Evolutionary conservation across 2,888 invertebrate species (phyloP).

Genomic region (Ichneumoninae sp.): DNA sequence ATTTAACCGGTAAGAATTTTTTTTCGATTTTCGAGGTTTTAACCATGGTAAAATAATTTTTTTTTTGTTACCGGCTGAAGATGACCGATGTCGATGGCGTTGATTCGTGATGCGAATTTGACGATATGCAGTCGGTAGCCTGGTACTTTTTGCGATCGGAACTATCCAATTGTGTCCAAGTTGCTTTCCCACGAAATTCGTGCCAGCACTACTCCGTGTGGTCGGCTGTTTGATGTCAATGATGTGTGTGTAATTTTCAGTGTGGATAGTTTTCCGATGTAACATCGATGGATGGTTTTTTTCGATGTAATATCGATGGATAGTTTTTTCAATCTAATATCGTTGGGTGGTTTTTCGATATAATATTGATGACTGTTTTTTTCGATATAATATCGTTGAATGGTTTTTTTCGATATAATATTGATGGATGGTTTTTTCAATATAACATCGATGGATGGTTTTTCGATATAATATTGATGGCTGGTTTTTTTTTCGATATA

Average conservation of each 20-base stretch:
- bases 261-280: not conserved
- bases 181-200: not conserved
- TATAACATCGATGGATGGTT: not conserved
- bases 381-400: too few relatives aligned
- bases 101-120: not conserved
- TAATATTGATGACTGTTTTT: too few relatives aligned
- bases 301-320: too few relatives aligned
- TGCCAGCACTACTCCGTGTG: not conserved
- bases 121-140: not conserved
- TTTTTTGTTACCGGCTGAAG: conserved; percentile 45
- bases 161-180: conserved; percentile 18
- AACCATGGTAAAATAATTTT: conserved; percentile 26
- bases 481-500: too few relatives aligned
- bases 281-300: not conserved
- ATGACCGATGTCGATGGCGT: conserved; percentile 34
- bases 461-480: too few relatives aligned
- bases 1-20: not conserved
- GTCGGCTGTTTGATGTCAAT: not conserved
- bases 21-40: not conserved
- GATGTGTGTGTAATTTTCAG: not conserved
- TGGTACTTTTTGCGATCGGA: conserved; percentile 18
- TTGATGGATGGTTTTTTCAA: too few relatives aligned
- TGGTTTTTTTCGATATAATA: too few relatives aligned
- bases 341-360: not conserved
- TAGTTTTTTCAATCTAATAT: too few relatives aligned